Conservation (phyloP, 2,113 vertebrate species). For the Agapornis roseicollis region DNA sequence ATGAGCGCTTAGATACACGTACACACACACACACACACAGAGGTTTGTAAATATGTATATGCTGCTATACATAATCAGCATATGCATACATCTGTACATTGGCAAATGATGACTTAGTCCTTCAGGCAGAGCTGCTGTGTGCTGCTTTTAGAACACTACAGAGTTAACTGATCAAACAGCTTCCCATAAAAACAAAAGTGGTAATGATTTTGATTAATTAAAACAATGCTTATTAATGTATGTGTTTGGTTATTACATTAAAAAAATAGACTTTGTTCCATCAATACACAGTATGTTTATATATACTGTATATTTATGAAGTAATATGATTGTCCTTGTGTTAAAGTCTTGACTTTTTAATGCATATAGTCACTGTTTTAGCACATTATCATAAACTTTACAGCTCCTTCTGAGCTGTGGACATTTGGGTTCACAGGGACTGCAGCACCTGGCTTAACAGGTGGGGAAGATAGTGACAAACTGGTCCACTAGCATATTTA, state of each 20-base stretch:
- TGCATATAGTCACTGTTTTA: neutral
- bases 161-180: neutral
- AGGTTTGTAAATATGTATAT: neutral
- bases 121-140: neutral
- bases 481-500: neutral
- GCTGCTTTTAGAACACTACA: neutral
- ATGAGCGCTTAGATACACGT: neutral
- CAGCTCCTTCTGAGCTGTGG: neutral
- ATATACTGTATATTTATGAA: neutral
- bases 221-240: neutral
- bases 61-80: neutral
- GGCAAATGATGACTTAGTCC: neutral
- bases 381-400: neutral
- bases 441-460: neutral
- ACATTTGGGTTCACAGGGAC: neutral
- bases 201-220: neutral
- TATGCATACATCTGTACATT: neutral
- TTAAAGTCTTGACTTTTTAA: neutral
- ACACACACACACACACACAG: accelerated
- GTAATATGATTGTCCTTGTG: accelerated
- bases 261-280: neutral
- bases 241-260: neutral
- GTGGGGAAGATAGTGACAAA: neutral
- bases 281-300: neutral
- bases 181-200: neutral